Percentiles rank a stretch among this genome's conserved stretches.
phyloP scores from a whole-genome alignment of 2,113 vertebrate genomes.

The Mirza zaza region DNA sequence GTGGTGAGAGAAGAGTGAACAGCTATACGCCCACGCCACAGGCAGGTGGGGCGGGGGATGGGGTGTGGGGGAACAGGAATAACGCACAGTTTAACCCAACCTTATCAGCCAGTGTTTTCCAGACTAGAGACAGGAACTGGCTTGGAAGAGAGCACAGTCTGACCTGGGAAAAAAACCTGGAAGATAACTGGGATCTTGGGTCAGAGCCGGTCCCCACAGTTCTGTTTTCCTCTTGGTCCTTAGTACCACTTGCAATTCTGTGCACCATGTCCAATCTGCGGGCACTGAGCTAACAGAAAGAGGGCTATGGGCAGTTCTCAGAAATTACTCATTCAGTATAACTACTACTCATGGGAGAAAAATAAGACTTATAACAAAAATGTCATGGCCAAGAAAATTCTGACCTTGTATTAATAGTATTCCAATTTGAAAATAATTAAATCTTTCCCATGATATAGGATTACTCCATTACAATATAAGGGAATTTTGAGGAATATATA shows the following conservation, averaged over 20 bases:
- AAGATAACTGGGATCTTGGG: background rate
- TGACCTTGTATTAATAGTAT: background rate
- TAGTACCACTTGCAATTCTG: background rate
- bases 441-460: background rate
- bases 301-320: background rate
- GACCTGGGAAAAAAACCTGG: too few species aligned
- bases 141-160: background rate
- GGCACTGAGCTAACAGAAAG: background rate
- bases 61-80: too few species aligned
- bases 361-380: background rate
- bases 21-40: background rate
- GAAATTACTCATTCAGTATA: background rate
- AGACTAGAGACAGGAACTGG: background rate
- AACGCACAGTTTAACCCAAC: background rate
- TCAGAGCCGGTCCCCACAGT: background rate
- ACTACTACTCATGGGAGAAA: background rate
- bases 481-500: background rate
- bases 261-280: background rate
- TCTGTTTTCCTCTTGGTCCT: background rate
- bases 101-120: background rate
- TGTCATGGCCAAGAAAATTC: background rate
- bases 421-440: background rate
- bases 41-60: background rate
- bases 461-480: background rate
- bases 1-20: background rate